These are phyloP conservation scores for Meta bourneti DNA, from an alignment of 2,888 invertebrate species.

Conservation along the genomic window DNA sequence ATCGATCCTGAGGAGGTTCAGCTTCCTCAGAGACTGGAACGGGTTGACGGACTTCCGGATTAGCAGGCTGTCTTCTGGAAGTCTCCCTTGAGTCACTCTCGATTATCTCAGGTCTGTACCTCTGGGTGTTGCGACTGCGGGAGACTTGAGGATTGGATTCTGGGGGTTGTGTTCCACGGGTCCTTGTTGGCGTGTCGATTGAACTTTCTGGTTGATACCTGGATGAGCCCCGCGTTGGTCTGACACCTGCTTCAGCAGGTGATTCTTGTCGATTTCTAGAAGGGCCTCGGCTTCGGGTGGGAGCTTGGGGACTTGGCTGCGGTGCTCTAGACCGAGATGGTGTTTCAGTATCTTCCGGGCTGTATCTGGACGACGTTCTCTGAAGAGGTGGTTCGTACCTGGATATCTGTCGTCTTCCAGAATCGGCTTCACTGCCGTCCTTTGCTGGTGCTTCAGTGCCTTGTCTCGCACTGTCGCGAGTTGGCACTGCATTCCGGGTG, in stretches of 20 bases:
- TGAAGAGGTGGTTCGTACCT: conserved; percentile 64
- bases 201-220: conserved; percentile 1
- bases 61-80: conserved; percentile 30
- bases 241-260: conserved; percentile 2
- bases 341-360: not conserved
- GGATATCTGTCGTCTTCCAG: conserved; percentile 16
- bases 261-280: conserved; percentile 14
- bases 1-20: not conserved
- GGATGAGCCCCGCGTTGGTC: conserved; percentile 8
- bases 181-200: not conserved
- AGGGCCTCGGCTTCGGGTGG: conserved; percentile 10
- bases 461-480: conserved; percentile 2
- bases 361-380: conserved; percentile 18
- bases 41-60: conserved; percentile 31
- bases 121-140: conserved; percentile 3
- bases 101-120: conserved; percentile 28
- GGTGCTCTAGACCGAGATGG: conserved; percentile 5
- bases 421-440: conserved; percentile 8
- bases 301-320: not conserved
- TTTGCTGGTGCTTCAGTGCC: not conserved
- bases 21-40: not conserved
- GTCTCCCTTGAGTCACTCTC: conserved; percentile 40
- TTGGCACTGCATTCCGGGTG: conserved; percentile 13
- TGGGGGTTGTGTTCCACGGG: conserved; percentile 2
- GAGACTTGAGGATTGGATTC: not conserved